These are phyloP conservation scores for Agrotis exclamationis DNA, from an alignment of 2,888 invertebrate genomes.

Conservation along the genomic window DNA sequence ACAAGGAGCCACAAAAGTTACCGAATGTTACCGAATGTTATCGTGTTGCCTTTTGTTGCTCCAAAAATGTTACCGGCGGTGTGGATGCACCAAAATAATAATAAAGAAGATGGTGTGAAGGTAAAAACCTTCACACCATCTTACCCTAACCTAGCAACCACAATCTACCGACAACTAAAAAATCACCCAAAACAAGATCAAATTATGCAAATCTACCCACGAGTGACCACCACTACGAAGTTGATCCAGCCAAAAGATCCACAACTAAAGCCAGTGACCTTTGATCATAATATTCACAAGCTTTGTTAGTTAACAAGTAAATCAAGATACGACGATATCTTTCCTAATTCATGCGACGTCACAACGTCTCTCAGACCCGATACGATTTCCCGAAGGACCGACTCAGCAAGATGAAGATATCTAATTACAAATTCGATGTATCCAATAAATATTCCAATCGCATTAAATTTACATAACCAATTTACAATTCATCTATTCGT, in stretches of 20 bases:
- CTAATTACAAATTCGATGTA: constrained; percentile 88
- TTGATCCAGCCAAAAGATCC: neutral
- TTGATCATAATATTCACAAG: constrained; percentile 57
- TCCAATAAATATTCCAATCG: constrained; percentile 88
- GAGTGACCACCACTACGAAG: constrained; percentile 20
- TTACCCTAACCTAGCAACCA: too few relatives aligned
- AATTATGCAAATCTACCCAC: constrained; percentile 10
- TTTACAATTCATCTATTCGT: constrained; percentile 5
- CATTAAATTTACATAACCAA: constrained; percentile 81
- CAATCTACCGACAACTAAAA: too few relatives aligned
- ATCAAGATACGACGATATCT: constrained; percentile 62
- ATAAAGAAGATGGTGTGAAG: too few relatives aligned
- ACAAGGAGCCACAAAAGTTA: too few relatives aligned
- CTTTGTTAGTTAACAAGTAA: constrained; percentile 58
- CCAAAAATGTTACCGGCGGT: too few relatives aligned
- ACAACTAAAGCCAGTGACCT: constrained; percentile 40
- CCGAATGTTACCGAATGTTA: too few relatives aligned
- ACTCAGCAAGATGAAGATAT: constrained; percentile 78
- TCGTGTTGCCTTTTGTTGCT: too few relatives aligned
- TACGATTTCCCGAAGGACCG: constrained; percentile 85
- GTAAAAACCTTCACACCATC: too few relatives aligned
- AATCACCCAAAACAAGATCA: neutral
- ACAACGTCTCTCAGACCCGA: constrained; percentile 78
- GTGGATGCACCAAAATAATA: too few relatives aligned
- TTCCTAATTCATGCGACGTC: constrained; percentile 78